Percentiles rank a stretch among this genome's conserved stretches.
phyloP scores from a whole-genome alignment of 2,797 vertebrate species.

The Sebastes hubbsi region DNA sequence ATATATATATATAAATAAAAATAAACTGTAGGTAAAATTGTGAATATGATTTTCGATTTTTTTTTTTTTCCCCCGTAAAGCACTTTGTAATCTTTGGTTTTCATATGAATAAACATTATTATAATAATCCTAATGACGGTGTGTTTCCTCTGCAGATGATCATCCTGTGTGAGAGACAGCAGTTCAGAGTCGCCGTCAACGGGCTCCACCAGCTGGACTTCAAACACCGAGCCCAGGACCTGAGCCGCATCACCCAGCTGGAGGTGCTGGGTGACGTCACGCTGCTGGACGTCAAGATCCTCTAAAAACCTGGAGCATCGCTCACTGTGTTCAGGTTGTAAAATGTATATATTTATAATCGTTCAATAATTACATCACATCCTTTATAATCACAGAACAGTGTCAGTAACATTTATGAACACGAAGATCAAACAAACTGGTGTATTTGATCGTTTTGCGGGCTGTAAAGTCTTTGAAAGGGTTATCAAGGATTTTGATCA shows the following conservation, averaged over 20 bases:
- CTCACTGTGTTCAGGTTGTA: background rate
- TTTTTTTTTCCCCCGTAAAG: no score
- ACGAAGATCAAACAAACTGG: no score
- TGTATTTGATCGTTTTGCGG: no score
- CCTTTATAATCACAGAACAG: no score
- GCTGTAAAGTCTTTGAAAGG: background rate
- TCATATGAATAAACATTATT: background rate
- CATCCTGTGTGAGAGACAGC: constrained; percentile 82
- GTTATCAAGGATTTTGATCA: background rate
- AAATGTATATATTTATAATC: background rate
- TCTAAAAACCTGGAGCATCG: constrained; percentile 58
- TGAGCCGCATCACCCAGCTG: constrained; percentile 79
- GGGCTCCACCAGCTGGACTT: constrained; percentile 89
- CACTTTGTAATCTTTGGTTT: background rate
- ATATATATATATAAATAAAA: no score
- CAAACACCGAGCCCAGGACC: constrained; percentile 90
- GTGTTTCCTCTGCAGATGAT: constrained; percentile 82
- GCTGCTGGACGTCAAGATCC: constrained; percentile 82
- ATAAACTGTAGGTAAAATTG: no score
- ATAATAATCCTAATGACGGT: no score
- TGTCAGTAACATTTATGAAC: no score
- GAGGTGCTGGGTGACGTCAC: constrained; percentile 85
- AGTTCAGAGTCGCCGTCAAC: constrained; percentile 90
- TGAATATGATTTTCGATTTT: no score
- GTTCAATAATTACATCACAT: no score